Evolutionary conservation across 2,888 invertebrate species (phyloP).

Genomic region (Meganola albula): DNA sequence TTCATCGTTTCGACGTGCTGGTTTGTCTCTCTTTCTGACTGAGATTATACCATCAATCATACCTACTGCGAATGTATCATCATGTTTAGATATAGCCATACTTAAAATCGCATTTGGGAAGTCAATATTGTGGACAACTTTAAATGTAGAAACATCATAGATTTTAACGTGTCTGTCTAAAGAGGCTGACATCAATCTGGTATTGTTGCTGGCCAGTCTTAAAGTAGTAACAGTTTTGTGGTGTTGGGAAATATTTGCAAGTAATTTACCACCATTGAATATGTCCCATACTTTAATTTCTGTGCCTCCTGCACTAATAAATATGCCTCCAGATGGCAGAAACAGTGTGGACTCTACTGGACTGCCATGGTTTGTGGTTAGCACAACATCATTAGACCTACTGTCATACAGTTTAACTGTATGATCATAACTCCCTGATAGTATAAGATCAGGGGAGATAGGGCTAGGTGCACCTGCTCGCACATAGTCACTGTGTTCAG

Average conservation of each 20-base stretch:
- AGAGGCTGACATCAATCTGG: slow-evolving; percentile 91
- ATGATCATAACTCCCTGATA: slow-evolving; percentile 94
- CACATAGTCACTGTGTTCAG: slow-evolving; percentile 88
- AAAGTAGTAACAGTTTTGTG: slow-evolving; percentile 97
- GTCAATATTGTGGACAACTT: slow-evolving; percentile 91
- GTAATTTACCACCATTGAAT: slow-evolving; percentile 88
- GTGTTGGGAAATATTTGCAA: slow-evolving; percentile 92
- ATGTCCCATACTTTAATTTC: slow-evolving; percentile 96
- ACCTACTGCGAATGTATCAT: slow-evolving; percentile 92
- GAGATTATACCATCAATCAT: slow-evolving; percentile 96
- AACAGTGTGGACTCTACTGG: slow-evolving; percentile 94
- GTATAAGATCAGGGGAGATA: slow-evolving; percentile 83
- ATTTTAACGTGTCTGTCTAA: slow-evolving; percentile 96
- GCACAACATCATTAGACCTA: slow-evolving; percentile 82
- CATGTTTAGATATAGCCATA: slow-evolving; percentile 84
- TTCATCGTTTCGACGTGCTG: slow-evolving; percentile 50
- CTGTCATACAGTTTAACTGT: slow-evolving; percentile 92
- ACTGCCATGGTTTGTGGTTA: slow-evolving; percentile 89
- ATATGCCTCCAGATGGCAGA: slow-evolving; percentile 92
- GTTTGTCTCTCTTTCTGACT: slow-evolving; percentile 85
- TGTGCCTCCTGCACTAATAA: slow-evolving; percentile 94
- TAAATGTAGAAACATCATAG: slow-evolving; percentile 91
- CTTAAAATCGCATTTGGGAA: slow-evolving; percentile 95
- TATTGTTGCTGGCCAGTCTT: slow-evolving; percentile 87
- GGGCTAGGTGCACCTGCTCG: slow-evolving; percentile 90